Evolutionary conservation across 2,888 invertebrate genomes (phyloP), one percentile per base, ranked within the genome.

Genomic region (Cataglyphis rosenhaueri): DNA sequence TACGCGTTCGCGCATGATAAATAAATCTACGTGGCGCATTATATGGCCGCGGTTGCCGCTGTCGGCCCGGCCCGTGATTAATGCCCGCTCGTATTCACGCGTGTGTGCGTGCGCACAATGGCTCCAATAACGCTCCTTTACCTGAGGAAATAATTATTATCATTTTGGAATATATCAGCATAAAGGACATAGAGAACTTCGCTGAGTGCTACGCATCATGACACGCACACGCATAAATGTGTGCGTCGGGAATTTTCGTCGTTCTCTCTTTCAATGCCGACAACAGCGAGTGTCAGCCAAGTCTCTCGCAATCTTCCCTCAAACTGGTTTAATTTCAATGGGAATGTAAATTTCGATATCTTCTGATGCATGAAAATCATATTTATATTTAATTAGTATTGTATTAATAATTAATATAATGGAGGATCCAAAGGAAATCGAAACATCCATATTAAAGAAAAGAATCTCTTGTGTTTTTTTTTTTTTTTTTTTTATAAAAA

Each of bases 11-110:
- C 91, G 90, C 84, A 91, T 91, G 91, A 93, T 92, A 93, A 93
- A 93, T 93, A 92, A 93, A 93, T 92, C 93, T 92, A 92, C 91
- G 91, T 89, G 90, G 91, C 91, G 92, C 92, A 91, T 92, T 92
- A 91, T 92, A 89, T 89, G 90, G 21, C 91, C 85, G 87, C 84
- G 89, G 90, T 91, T 88, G 89, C 88, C 90, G 89, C 91, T 91
- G 93, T 92, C 92, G 86, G 85, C 83, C 62, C 82, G 48, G 55
- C 64, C 82, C 88, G 88, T 92, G 92, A 93, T 93, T 93, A 92
- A 93, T 93, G 92, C 86, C 86, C 25, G 86, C 82, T 84, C 84
- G 66, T 29, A 38, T 18, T 25, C 12, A 2, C 12, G 12, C 35
- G 38, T 15, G 44, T 35, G 35, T 55, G 78, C 68, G 78, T 32